phyloP scores from a whole-genome alignment of 1,140 invertebrate genomes.

The Eurosta solidaginis region DNA sequence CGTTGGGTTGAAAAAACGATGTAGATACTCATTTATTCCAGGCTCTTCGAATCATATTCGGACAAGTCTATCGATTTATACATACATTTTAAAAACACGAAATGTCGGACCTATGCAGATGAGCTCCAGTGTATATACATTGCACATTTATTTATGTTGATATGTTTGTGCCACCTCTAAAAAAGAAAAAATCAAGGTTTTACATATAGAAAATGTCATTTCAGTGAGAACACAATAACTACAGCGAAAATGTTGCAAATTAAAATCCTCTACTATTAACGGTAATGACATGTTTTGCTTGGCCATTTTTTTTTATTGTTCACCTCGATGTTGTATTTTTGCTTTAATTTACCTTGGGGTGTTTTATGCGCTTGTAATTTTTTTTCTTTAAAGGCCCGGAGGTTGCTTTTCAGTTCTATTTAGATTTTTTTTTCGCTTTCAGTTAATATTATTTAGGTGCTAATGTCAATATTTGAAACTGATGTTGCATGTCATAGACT shows the following conservation, averaged over 20 bases:
- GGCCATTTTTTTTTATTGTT: background rate
- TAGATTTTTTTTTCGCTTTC: background rate
- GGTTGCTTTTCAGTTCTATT: background rate
- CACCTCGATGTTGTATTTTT: background rate
- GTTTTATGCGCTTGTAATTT: background rate
- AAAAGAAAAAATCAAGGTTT: background rate
- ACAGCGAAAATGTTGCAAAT: constrained; percentile 11
- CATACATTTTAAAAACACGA: too few relatives aligned
- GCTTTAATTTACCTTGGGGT: constrained; percentile 9
- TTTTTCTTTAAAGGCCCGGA: background rate
- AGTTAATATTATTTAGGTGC: background rate
- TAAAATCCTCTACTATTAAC: constrained; percentile 27
- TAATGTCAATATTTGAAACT: constrained; percentile 18
- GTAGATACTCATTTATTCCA: too few relatives aligned
- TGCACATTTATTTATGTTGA: background rate
- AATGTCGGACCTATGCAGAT: too few relatives aligned
- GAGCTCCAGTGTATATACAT: background rate
- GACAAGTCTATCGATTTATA: too few relatives aligned
- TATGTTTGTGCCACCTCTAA: background rate
- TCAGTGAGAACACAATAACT: constrained; percentile 16
- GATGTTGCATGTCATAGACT: constrained; percentile 10
- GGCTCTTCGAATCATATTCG: too few relatives aligned
- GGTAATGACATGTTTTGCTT: constrained; percentile 27
- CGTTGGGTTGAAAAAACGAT: too few relatives aligned
- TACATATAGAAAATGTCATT: constrained; percentile 17